Conservation (phyloP, 2,113 vertebrate genomes). For the Tachysurus vachellii region DNA sequence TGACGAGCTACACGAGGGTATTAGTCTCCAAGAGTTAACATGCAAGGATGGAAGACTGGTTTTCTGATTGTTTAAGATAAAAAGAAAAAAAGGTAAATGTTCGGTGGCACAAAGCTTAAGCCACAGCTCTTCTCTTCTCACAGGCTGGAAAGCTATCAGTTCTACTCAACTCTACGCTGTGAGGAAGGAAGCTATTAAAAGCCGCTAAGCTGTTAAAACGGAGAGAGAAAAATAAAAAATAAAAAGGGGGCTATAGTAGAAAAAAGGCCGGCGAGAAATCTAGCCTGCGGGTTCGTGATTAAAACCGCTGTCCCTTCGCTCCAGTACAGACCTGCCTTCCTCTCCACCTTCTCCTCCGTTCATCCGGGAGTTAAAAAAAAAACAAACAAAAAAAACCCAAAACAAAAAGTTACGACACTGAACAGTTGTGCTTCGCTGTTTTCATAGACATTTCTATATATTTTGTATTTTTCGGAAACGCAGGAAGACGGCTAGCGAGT, state of each 20-base stretch:
- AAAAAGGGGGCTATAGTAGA: conserved; percentile 49
- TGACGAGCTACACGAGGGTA: conserved; percentile 57
- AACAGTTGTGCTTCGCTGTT: conserved; percentile 32
- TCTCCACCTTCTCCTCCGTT: not conserved
- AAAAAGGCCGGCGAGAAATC: not conserved
- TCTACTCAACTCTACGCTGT: conserved; percentile 64
- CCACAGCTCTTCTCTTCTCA: conserved; percentile 55
- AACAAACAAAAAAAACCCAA: not conserved
- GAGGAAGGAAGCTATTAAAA: conserved; percentile 67
- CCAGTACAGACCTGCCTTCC: conserved; percentile 22
- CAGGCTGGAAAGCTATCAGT: not conserved
- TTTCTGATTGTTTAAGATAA: conserved; percentile 62
- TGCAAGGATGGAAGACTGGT: conserved; percentile 79
- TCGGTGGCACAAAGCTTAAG: conserved; percentile 58
- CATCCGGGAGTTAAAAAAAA: not conserved
- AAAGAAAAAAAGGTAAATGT: not conserved
- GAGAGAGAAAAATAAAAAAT: conserved; percentile 61
- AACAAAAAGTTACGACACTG: too few species aligned
- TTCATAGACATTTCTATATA: not conserved
- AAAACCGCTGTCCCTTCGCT: not conserved
- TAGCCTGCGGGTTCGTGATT: not conserved
- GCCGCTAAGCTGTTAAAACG: conserved; percentile 69
- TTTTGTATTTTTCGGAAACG: not conserved
- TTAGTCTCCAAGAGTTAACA: conserved; percentile 71
- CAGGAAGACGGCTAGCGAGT: conserved; percentile 15